Evolutionary conservation across 2,113 vertebrate genomes (phyloP).

Genomic region (Hippocampus guttulatus): DNA sequence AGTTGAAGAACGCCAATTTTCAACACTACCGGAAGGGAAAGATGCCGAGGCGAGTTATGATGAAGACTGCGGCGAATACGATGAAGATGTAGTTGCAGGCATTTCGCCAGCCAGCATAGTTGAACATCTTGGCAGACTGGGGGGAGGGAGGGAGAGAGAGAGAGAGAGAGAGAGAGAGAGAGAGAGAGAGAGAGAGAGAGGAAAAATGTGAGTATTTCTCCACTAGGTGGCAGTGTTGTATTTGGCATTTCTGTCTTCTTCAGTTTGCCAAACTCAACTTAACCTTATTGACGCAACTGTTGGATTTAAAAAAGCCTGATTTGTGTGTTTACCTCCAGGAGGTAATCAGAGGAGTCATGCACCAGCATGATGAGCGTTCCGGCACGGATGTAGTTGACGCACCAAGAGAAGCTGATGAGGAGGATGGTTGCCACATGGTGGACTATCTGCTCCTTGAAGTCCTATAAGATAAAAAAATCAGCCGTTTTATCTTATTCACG

Average conservation of each 20-base stretch:
- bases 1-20: background rate
- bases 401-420: constrained; percentile 96
- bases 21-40: constrained; percentile 86
- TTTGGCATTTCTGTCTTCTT: background rate
- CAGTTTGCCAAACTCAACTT: background rate
- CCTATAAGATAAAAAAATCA: constrained; percentile 60
- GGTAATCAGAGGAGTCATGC: constrained; percentile 87
- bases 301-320: background rate
- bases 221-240: constrained; percentile 54
- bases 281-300: background rate
- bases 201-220: background rate
- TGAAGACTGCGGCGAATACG: constrained; percentile 85
- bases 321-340: constrained; percentile 81
- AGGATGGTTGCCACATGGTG: constrained; percentile 93
- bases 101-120: constrained; percentile 93
- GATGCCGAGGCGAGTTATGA: constrained; percentile 86
- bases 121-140: constrained; percentile 97
- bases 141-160: background rate
- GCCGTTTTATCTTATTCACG: background rate
- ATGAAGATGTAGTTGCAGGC: constrained; percentile 93
- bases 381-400: constrained; percentile 87
- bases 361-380: constrained; percentile 93
- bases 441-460: constrained; percentile 93
- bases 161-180: background rate
- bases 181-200: background rate